Evolutionary conservation across 2,797 vertebrate genomes (phyloP).

Genomic region (Nyctibius grandis): DNA sequence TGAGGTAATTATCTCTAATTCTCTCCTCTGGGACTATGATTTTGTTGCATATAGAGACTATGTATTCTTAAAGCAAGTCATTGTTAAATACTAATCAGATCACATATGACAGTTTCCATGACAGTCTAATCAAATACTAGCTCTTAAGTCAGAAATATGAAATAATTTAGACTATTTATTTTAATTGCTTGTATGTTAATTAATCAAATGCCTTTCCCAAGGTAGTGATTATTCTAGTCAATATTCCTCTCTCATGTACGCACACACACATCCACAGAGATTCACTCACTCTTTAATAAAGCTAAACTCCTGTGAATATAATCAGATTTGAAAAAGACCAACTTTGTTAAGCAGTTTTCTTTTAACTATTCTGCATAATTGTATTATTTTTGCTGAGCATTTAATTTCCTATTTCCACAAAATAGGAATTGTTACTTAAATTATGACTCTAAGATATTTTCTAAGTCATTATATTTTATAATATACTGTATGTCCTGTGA

Average conservation of each 20-base stretch:
- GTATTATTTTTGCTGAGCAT: not conserved
- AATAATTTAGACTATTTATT: slow-evolving; percentile 19
- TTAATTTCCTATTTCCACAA: not conserved
- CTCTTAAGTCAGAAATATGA: slow-evolving; percentile 1
- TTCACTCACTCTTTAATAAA: not conserved
- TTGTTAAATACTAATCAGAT: slow-evolving; percentile 17
- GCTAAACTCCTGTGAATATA: not conserved
- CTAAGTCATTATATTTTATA: not conserved
- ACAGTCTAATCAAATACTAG: slow-evolving; percentile 8
- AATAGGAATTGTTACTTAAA: not conserved
- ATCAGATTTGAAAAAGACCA: not conserved
- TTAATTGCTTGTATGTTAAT: slow-evolving; percentile 6
- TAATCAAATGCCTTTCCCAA: slow-evolving; percentile 3
- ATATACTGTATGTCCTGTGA: not conserved
- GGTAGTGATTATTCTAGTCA: slow-evolving; percentile 13
- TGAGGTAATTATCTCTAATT: slow-evolving; percentile 26
- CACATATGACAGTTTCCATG: not conserved
- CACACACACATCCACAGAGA: not conserved
- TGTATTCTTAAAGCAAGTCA: not conserved
- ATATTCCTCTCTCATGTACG: not conserved
- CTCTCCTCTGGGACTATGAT: not conserved
- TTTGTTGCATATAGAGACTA: not conserved
- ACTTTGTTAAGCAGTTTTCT: not conserved
- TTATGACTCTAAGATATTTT: not conserved
- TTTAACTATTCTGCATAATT: not conserved